phyloP scores from a whole-genome alignment of 1,140 invertebrate genomes.

The Drosophila parabipectinata region DNA sequence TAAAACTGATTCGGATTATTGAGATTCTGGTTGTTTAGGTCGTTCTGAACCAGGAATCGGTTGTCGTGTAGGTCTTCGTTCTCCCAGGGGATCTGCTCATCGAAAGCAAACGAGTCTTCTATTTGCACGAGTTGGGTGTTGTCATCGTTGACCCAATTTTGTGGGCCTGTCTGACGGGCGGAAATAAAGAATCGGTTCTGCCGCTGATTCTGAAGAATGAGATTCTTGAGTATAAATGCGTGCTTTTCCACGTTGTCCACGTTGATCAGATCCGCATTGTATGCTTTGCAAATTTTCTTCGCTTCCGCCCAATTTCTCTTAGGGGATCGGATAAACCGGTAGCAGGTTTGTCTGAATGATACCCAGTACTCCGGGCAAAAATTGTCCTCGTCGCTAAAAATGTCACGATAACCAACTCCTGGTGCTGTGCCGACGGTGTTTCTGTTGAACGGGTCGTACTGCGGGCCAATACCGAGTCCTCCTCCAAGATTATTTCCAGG shows the following conservation, averaged over 20 bases:
- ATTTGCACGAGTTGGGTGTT: constrained; percentile 90
- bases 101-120: constrained; percentile 92
- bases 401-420: constrained; percentile 55
- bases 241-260: constrained; percentile 94
- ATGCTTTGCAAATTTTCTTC: constrained; percentile 91
- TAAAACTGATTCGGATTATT: constrained; percentile 83
- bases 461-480: constrained; percentile 46
- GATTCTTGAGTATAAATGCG: constrained; percentile 91
- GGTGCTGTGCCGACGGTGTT: constrained; percentile 35
- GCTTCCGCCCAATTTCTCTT: constrained; percentile 91
- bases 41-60: constrained; percentile 74
- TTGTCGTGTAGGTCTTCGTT: constrained; percentile 80
- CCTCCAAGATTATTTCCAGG: constrained; percentile 45
- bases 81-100: constrained; percentile 67
- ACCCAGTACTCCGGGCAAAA: constrained; percentile 93
- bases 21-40: constrained; percentile 69
- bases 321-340: constrained; percentile 94
- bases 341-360: constrained; percentile 90
- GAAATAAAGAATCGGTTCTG: constrained; percentile 95
- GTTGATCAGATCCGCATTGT: constrained; percentile 91
- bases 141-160: constrained; percentile 95
- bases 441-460: constrained; percentile 77
- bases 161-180: constrained; percentile 89
- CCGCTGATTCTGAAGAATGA: constrained; percentile 92
- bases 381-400: constrained; percentile 73